Evolutionary conservation across 2,113 vertebrate species (phyloP).

Genomic region (Thunnus thynnus): DNA sequence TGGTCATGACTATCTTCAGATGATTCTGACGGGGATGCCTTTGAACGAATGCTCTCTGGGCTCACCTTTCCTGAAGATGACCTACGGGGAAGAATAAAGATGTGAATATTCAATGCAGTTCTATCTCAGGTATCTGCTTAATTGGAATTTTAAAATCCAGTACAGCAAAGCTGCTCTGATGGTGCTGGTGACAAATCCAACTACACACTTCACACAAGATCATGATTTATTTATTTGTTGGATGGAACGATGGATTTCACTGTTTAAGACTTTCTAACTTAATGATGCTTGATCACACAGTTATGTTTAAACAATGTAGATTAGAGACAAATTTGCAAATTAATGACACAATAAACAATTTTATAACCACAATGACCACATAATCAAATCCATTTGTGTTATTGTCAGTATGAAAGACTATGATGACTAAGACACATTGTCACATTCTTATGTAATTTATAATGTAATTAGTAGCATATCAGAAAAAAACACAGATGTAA

Average conservation of each 20-base stretch:
- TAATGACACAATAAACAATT: no score
- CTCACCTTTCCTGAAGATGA: conserved; percentile 97
- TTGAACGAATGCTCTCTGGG: conserved; percentile 93
- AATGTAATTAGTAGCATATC: no score
- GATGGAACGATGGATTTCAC: no score
- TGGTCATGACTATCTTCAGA: conserved; percentile 93
- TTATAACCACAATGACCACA: no score
- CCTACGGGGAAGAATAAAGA: conserved; percentile 79
- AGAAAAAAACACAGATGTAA: neutral
- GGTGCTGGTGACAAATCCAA: conserved; percentile 10
- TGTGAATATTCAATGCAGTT: conserved; percentile 19
- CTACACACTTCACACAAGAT: neutral
- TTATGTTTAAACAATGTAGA: no score
- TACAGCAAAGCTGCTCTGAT: neutral
- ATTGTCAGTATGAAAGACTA: no score
- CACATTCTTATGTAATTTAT: no score
- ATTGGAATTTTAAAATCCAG: neutral
- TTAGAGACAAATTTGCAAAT: no score
- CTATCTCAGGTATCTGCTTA: neutral
- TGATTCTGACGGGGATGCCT: conserved; percentile 93
- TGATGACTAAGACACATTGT: no score
- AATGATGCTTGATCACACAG: no score
- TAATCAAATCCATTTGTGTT: no score
- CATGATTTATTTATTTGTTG: neutral
- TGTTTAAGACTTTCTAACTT: no score